Evolutionary conservation across 35 echinoderm and acorn worm species (phyloP), one percentile per base, ranked within the genome.

Genomic region (Eucidaris tribuloides): DNA sequence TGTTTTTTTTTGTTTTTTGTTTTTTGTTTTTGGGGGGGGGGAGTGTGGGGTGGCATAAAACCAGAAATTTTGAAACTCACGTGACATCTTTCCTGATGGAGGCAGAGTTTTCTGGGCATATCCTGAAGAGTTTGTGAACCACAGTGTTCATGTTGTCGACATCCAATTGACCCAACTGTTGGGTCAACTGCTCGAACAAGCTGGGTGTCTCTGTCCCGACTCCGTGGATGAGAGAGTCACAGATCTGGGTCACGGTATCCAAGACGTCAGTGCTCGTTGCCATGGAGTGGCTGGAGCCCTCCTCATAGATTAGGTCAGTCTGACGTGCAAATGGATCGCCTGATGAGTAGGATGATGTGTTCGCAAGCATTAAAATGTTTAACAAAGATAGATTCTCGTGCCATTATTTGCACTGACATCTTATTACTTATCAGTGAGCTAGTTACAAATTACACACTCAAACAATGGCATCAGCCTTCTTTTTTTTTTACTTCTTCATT

Each of bases 61-160:
- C n/a, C n/a, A n/a, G n/a, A n/a, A n/a, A n/a, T n/a, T n/a, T n/a
- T n/a, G n/a, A n/a, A 1, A 44, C 68, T 74, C 24, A 74, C 68
- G 44, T 74, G 15, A 74, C 68, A 35, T 74, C 68, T 42, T 9
- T 52, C 48, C 48, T 9, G n/a, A n/a, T n/a, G n/a, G n/a, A n/a
- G 9, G 48, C 48, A 52, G 48, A 52, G 9, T 9, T 11, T 38
- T 68, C 38, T 22, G 68, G 68, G 36, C 68, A 74, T 13, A 74
- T 74, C 40, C 68, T 38, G 68, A 74, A 74, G 68, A 74, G 68
- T n/a, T 36, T 38, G 68, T 44, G 38, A n/a, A 74, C 44, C 2
- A 74, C 68, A 74, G 35, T 74, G 38, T 44, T 43, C 68, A 74
- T 74, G 68, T 74, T 44, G 25, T 74, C 9, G 14, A 22, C 25